A percentile compares a stretch with the other conserved stretches of the same genome.
Evolutionary conservation across 2,797 vertebrate species (phyloP).

Genomic region (Sarcoramphus papa): DNA sequence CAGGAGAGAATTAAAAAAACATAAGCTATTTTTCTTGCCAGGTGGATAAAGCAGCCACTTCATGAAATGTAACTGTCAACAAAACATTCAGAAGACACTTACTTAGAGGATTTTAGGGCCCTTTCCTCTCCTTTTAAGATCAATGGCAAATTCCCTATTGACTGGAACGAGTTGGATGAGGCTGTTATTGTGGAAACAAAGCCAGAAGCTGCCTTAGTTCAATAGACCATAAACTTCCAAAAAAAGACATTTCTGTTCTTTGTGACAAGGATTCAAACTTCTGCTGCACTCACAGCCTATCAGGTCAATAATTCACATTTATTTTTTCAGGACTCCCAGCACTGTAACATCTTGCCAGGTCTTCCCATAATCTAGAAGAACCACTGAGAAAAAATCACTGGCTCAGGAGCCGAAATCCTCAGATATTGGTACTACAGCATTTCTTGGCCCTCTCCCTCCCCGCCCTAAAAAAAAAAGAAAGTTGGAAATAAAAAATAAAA

Average conservation of each 20-base stretch:
- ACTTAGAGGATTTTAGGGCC: neutral
- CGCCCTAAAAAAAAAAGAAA: neutral
- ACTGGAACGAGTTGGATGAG: neutral
- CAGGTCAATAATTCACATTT: constrained; percentile 53
- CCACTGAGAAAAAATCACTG: neutral
- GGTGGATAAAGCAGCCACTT: neutral
- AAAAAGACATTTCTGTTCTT: constrained; percentile 34
- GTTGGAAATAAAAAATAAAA: neutral
- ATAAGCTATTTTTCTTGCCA: neutral
- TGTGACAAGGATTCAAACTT: constrained; percentile 41
- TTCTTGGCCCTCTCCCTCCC: neutral
- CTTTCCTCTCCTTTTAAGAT: neutral
- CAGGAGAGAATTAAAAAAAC: neutral
- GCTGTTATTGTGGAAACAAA: constrained; percentile 28
- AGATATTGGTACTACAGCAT: neutral
- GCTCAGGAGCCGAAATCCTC: neutral
- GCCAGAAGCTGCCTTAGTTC: constrained; percentile 23
- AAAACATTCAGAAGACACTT: neutral
- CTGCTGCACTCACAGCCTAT: constrained; percentile 8
- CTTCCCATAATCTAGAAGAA: neutral
- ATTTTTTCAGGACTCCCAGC: neutral
- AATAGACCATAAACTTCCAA: constrained; percentile 28
- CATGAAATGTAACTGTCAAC: neutral
- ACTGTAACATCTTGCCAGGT: neutral
- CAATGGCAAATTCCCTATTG: neutral